Evolutionary conservation across 2,888 invertebrate species (phyloP), one percentile per base, ranked within the genome.

Genomic region (Balanococcus diminutus): DNA sequence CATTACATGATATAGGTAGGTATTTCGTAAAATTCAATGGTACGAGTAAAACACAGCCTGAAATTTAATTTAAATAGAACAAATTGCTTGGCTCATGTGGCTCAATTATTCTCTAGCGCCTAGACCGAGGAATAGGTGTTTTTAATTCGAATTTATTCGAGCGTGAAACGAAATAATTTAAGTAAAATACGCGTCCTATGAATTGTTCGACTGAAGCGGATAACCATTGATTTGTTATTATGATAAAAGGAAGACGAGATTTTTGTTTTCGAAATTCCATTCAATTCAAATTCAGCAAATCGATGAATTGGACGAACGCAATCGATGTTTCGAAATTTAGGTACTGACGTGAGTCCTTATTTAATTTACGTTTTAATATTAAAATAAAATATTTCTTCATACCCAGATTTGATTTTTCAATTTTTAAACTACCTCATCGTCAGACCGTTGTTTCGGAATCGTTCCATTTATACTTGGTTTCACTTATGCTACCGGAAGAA

Each of bases 361-460:
- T n/a, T n/a, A n/a, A n/a, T n/a, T n/a, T n/a, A n/a, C n/a, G n/a
- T n/a, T n/a, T n/a, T n/a, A n/a, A n/a, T n/a, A n/a, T n/a, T n/a
- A n/a, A n/a, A 36, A 36, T 36, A 36, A 36, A 5, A 36, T 36
- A 36, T 36, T 36, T 36, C n/a, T 36, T 36, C 8, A 36, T 36
- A 67, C 67, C 5, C 3, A 67, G 4, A 11, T 28, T 3, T 67
- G 1, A 67, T 72, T 39, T 67, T 11, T 36, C 36, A 4, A 4
- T 8, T 32, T 5, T 31, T 31, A 16, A 32, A 82, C 6, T 82
- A 14, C 31, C 56, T 72, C 9, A 83, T 56, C 19, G 1, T 86
- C 75, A 87, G 22, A 87, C 87, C n/a, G 86, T 86, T 19, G 87
- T 87, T 81, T 87, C 87, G 8, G 86, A 86, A 86, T 87, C 87